Evolutionary conservation across 2,113 vertebrate species (phyloP).

Genomic region (Hyla sarda): DNA sequence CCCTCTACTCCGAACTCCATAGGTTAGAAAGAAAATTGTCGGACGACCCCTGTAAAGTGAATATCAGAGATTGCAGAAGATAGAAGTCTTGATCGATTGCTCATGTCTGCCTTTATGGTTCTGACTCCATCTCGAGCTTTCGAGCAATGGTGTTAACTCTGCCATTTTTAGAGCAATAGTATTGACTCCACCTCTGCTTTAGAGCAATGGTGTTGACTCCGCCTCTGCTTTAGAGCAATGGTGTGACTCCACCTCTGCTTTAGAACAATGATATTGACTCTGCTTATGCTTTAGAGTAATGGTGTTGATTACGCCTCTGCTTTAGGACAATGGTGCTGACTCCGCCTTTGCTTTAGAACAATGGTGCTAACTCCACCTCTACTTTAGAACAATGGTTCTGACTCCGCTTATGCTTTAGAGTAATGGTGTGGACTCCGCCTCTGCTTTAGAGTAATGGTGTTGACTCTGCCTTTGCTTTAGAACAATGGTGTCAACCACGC

Average conservation of each 20-base stretch:
- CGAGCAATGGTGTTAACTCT: not conserved
- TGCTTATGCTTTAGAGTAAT: not conserved
- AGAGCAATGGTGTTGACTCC: not conserved
- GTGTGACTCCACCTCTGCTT: not conserved
- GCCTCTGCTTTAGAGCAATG: not conserved
- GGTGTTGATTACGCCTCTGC: not conserved
- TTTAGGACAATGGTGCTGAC: not conserved
- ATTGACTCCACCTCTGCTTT: not conserved
- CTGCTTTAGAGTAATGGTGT: not conserved
- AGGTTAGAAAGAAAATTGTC: too few species aligned
- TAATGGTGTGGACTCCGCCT: not conserved
- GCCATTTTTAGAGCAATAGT: not conserved
- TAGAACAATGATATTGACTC: accelerated
- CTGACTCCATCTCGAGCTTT: not conserved
- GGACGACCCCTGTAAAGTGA: too few species aligned
- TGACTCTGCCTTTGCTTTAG: not conserved
- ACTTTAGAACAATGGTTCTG: not conserved
- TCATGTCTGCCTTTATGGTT: too few species aligned
- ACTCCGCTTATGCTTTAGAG: not conserved
- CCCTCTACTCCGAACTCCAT: too few species aligned
- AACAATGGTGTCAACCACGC: not conserved
- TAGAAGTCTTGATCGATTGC: too few species aligned
- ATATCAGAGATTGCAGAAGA: too few species aligned
- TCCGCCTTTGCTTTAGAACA: not conserved
- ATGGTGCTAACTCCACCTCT: not conserved